Base-by-base conservation (phyloP, 1,140 invertebrate genomes). In the Neodiprion fabricii region DNA sequence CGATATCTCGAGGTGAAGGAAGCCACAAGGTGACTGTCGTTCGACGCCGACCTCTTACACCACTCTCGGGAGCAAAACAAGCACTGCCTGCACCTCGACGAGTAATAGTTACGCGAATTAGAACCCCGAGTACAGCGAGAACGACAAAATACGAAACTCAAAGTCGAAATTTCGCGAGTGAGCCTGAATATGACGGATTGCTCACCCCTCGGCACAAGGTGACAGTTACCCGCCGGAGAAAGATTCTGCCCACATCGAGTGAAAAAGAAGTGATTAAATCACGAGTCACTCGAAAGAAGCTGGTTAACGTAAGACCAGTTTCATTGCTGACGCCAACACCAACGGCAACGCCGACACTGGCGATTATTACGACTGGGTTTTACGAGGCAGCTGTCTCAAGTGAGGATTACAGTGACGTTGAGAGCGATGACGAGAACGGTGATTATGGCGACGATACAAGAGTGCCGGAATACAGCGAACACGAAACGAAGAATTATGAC, bases 281-380 rank as follows among this genome's bases (percentile, higher is more conserved):
- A 1, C 81, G 85, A 76, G 78, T 87, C 1, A 87, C 86, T 9
- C 82, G 86, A 8, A 88, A 87, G 48, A 88, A 87, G 76, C 71
- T 88, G 9, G 75, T 89, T 4, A 81, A 79, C 1, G 83, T 88
- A 10, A 81, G 87, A 76, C 87, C 86, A 10, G 74, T 89, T 12
- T 75, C 79, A n/a, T 70, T 77, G 70, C 81, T 83, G 7, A 84
- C 85, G 0, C 80, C 86, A 1, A 85, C 82, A 9, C 75, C 79
- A 14, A 69, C 77, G 70, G 80, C 84, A 7, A 84, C 85, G 0
- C 80, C 86, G 1, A 85, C 82, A 8, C 79, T 85, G 28, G 83
- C 85, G 17, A 86, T 89, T 65, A 89, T 89, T 7, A 89, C 87
- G 0, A 84, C 87, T 40, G 87, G 87, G 28, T 89, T 89, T 75